Conservation (phyloP, 2,797 vertebrate genomes). For the Acridotheres tristis region DNA sequence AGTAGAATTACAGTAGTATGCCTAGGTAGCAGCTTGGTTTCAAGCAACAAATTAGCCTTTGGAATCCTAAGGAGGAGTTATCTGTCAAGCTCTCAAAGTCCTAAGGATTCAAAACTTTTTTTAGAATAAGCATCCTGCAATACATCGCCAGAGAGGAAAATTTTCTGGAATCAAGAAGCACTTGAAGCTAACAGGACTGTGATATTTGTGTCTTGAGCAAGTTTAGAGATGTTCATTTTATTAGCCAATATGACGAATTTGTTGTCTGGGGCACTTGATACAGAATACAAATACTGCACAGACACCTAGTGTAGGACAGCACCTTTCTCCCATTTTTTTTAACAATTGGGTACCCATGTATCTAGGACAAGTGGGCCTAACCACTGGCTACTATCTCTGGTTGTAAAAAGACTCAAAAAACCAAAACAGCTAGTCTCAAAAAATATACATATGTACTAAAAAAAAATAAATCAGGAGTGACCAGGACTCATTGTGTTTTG, state of each 20-base stretch:
- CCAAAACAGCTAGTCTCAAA: background rate
- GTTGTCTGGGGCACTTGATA: background rate
- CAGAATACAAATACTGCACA: background rate
- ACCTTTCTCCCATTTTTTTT: background rate
- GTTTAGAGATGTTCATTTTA: background rate
- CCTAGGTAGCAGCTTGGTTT: background rate
- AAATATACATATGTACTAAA: background rate
- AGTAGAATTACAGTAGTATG: background rate
- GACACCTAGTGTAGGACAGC: no score
- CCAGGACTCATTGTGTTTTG: background rate
- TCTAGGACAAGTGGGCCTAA: background rate
- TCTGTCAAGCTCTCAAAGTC: background rate
- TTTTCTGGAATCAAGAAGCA: background rate
- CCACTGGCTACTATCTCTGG: background rate
- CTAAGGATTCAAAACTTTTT: background rate
- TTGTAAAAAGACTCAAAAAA: background rate
- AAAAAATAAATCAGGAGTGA: background rate
- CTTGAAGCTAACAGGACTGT: background rate
- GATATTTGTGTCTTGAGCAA: background rate
- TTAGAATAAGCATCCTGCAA: background rate
- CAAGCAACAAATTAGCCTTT: background rate
- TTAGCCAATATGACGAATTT: background rate
- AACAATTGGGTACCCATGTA: background rate
- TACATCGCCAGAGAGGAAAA: accelerated
- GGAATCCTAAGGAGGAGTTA: background rate